Evolutionary conservation across 2,113 vertebrate species (phyloP).

Genomic region (Otolemur garnettii): DNA sequence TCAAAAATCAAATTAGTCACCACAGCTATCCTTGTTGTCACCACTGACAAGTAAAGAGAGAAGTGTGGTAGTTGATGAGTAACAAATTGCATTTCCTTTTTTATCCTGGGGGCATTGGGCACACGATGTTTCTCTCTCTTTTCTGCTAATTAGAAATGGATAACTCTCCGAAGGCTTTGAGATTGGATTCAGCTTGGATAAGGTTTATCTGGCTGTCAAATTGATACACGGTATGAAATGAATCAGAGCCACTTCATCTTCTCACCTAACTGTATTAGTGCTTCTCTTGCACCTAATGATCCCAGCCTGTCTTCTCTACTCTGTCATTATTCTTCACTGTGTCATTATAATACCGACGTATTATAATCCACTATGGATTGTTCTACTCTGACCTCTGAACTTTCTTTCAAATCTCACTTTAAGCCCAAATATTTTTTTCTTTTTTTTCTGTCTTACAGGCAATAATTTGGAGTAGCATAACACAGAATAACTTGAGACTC

Average conservation of each 20-base stretch:
- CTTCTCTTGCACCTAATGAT: conserved; percentile 15
- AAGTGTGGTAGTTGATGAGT: conserved; percentile 34
- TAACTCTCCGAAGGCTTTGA: conserved; percentile 35
- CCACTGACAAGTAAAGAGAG: conserved; percentile 34
- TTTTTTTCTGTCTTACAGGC: not conserved
- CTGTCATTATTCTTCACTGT: conserved; percentile 3
- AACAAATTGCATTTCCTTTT: conserved; percentile 35
- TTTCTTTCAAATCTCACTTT: conserved; percentile 13
- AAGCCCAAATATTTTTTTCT: not conserved
- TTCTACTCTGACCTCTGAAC: conserved; percentile 23
- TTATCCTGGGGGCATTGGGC: not conserved
- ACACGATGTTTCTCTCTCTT: conserved; percentile 53
- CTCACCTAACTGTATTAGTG: conserved; percentile 34
- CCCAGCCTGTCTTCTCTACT: not conserved
- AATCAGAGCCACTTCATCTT: conserved; percentile 54
- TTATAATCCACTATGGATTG: conserved; percentile 40
- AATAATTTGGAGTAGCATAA: not conserved
- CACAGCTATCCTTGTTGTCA: not conserved
- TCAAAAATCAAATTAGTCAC: conserved; percentile 34
- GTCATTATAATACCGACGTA: not conserved
- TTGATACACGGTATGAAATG: conserved; percentile 20
- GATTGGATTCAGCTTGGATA: conserved; percentile 62
- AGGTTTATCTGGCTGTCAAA: conserved; percentile 55
- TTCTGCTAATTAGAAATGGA: conserved; percentile 23
- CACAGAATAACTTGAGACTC: not conserved